Percentiles rank a stretch among this genome's conserved stretches.
Conservation (phyloP, 2,888 invertebrate genomes). For the Cataglyphis altisquamis region DNA sequence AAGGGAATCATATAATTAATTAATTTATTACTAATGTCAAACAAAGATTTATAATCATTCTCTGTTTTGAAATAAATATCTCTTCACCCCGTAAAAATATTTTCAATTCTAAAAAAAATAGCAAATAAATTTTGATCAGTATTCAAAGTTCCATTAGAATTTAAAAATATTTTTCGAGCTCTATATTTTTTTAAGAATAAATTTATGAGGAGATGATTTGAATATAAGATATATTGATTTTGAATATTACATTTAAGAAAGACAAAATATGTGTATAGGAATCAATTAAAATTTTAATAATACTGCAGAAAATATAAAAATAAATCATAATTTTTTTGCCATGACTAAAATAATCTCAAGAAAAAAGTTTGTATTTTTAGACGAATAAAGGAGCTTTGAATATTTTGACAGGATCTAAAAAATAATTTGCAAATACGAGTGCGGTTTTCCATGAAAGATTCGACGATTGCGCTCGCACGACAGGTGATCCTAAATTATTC, state of each 20-base stretch:
- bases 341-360: neutral
- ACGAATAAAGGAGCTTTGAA: neutral
- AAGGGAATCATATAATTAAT: neutral
- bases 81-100: neutral
- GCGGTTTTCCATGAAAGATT: neutral
- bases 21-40: neutral
- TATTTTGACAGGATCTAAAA: neutral
- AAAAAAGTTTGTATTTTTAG: neutral
- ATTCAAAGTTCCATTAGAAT: neutral
- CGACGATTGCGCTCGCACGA: slow-evolving; percentile 46
- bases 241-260: neutral
- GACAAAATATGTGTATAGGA: neutral
- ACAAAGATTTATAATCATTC: neutral
- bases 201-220: neutral
- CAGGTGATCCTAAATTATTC: slow-evolving; percentile 80
- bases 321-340: neutral
- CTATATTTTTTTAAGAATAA: neutral
- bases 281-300: neutral
- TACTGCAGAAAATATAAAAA: neutral
- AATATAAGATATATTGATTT: neutral
- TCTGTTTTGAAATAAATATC: neutral
- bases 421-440: neutral
- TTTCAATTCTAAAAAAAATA: neutral
- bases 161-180: neutral
- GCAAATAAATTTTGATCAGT: neutral